Percentiles rank a stretch among this genome's conserved stretches.
Conservation (phyloP, 2,797 vertebrate genomes). For the Galaxias olidus region DNA sequence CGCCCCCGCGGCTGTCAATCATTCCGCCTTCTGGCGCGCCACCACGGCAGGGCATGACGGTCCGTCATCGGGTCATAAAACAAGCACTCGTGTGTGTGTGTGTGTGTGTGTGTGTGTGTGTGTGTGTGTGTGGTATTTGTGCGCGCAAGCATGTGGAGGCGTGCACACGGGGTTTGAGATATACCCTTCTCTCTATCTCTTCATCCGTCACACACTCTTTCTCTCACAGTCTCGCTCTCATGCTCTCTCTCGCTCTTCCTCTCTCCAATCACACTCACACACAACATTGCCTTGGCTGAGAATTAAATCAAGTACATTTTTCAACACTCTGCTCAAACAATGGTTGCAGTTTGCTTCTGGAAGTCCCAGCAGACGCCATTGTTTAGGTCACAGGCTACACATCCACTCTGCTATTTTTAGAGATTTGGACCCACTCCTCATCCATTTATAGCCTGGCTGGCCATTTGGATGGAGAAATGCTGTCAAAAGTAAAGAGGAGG, state of each 20-base stretch:
- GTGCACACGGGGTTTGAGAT: no score
- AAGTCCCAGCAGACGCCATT: constrained; percentile 49
- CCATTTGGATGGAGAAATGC: constrained; percentile 23
- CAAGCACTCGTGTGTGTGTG: no score
- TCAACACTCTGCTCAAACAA: neutral
- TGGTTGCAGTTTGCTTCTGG: constrained; percentile 9
- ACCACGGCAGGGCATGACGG: neutral
- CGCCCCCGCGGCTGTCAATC: neutral
- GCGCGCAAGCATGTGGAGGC: no score
- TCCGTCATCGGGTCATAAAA: no score
- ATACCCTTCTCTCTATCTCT: no score
- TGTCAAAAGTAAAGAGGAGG: constrained; percentile 11
- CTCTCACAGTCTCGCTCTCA: neutral
- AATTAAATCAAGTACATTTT: constrained; percentile 29
- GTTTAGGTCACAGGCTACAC: constrained; percentile 37
- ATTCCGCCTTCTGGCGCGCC: neutral
- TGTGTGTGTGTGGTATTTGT: no score
- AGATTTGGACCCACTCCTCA: constrained; percentile 35
- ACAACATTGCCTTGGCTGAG: neutral
- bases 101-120: no score
- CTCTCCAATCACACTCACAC: neutral
- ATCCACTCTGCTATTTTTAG: constrained; percentile 56
- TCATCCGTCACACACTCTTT: neutral
- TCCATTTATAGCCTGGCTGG: constrained; percentile 62
- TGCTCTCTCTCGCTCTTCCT: neutral